phyloP scores from a whole-genome alignment of 2,888 invertebrate species.

The Luperina nickerlii region DNA sequence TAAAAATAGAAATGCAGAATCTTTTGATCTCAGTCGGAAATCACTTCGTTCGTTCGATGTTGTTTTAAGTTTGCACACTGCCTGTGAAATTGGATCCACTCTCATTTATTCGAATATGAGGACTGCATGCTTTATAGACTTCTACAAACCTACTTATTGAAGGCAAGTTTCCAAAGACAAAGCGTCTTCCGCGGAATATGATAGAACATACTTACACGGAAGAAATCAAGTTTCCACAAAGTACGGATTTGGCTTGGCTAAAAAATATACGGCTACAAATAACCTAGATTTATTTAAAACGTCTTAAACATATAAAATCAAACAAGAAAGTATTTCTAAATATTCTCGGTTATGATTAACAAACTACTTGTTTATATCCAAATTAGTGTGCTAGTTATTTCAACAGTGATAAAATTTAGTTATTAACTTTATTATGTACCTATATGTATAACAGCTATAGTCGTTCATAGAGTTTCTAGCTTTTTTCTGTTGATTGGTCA shows the following conservation, averaged over 20 bases:
- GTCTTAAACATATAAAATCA: not conserved
- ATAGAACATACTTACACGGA: not conserved
- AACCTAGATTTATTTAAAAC: not conserved
- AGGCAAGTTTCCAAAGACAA: slow-evolving; percentile 4
- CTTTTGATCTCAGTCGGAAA: slow-evolving; percentile 59
- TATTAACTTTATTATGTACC: no score
- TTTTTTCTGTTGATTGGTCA: not conserved
- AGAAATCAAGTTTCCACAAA: not conserved
- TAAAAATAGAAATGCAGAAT: slow-evolving; percentile 58
- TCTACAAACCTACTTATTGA: not conserved
- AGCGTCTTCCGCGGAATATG: not conserved
- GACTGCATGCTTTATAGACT: slow-evolving; percentile 25
- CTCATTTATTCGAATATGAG: slow-evolving; percentile 24
- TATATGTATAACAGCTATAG: not conserved
- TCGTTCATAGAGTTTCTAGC: not conserved
- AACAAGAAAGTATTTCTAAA: not conserved
- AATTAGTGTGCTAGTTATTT: no score
- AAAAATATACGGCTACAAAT: not conserved
- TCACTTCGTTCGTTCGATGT: slow-evolving; percentile 54
- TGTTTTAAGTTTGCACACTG: slow-evolving; percentile 52
- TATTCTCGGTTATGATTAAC: not conserved
- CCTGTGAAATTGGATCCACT: slow-evolving; percentile 24
- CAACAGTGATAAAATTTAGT: no score
- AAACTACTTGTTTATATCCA: no score
- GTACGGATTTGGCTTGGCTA: not conserved